A percentile compares a stretch with the other conserved stretches of the same genome.
phyloP scores from a whole-genome alignment of 2,888 invertebrate genomes.

The Magallana nippona region DNA sequence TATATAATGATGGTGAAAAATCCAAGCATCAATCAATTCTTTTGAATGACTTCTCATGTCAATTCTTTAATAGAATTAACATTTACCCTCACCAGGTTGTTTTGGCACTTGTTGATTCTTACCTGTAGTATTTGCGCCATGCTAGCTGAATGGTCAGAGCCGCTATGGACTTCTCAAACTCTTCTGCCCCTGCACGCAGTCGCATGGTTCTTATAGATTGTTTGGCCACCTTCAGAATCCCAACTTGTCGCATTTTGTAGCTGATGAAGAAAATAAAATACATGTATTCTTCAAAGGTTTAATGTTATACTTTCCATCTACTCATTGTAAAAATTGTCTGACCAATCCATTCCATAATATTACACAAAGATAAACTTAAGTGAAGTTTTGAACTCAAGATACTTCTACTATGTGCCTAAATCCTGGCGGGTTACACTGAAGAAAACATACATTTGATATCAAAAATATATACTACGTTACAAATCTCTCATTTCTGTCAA shows the following conservation, averaged over 20 bases:
- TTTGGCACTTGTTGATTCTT: neutral
- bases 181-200: conserved; percentile 70
- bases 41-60: too few relatives aligned
- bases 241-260: conserved; percentile 66
- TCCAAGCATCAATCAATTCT: too few relatives aligned
- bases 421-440: too few relatives aligned
- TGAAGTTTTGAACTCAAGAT: too few relatives aligned
- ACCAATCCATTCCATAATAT: neutral
- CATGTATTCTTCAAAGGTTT: neutral
- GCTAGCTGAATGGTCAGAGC: conserved; percentile 77
- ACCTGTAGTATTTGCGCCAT: conserved; percentile 77
- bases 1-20: too few relatives aligned
- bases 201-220: conserved; percentile 69
- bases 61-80: too few relatives aligned
- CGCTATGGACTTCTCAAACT: conserved; percentile 75
- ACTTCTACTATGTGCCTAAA: too few relatives aligned
- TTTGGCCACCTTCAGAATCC: conserved; percentile 67
- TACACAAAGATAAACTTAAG: neutral
- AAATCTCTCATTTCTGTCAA: neutral
- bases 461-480: too few relatives aligned
- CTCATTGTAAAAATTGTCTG: neutral
- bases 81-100: neutral
- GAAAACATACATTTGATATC: too few relatives aligned
- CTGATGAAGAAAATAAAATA: conserved; percentile 54
- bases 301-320: neutral